phyloP scores from a whole-genome alignment of 2,797 vertebrate species.

The Phoeniculus purpureus region DNA sequence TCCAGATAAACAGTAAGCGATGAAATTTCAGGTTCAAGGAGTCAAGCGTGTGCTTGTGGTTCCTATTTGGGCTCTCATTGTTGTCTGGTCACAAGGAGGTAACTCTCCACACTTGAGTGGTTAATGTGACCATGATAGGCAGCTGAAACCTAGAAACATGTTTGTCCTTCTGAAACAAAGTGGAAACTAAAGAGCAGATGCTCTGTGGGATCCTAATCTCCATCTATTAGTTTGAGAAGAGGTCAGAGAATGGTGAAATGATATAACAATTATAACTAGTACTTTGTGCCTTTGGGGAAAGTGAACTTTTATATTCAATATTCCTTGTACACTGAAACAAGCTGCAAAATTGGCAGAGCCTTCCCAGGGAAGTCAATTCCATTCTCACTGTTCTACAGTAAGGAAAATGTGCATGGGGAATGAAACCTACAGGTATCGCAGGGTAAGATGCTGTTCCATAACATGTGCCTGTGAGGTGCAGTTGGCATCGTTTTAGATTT shows the following conservation, averaged over 20 bases:
- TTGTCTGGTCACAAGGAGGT: not conserved
- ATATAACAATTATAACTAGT: not conserved
- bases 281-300: not conserved
- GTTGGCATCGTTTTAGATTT: not conserved
- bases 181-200: not conserved
- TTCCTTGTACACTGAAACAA: not conserved
- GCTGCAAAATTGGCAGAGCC: not conserved
- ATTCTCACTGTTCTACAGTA: not conserved
- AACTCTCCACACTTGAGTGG: not conserved
- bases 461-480: conserved; percentile 1
- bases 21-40: not conserved
- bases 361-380: not conserved
- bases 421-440: not conserved
- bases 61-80: not conserved
- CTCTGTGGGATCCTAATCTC: not conserved
- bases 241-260: not conserved
- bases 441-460: not conserved
- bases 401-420: not conserved
- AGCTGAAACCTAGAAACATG: not conserved
- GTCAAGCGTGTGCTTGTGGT: not conserved
- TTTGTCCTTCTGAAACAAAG: not conserved
- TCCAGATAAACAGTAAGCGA: not conserved
- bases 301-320: not conserved
- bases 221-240: not conserved
- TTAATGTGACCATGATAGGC: not conserved